Evolutionary conservation across 1,140 invertebrate species (phyloP).

Genomic region (Aphis gossypii): DNA sequence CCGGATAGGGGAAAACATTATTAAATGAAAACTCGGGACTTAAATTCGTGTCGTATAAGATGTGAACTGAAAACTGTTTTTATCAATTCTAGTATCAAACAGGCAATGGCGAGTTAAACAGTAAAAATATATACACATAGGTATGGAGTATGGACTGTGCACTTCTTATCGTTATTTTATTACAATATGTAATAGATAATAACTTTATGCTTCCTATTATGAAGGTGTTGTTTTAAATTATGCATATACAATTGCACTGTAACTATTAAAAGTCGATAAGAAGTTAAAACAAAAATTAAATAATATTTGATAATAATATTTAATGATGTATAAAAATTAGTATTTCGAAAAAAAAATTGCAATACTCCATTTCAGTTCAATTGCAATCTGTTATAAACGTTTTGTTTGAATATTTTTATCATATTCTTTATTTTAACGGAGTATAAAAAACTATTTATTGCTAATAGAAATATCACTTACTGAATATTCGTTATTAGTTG

Average conservation of each 20-base stretch:
- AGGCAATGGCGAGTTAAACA: background rate
- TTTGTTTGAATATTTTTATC: background rate
- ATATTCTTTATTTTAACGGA: background rate
- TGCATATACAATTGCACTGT: background rate
- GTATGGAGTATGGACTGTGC: background rate
- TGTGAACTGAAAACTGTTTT: background rate
- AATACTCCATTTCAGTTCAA: background rate
- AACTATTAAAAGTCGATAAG: background rate
- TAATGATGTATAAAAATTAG: background rate
- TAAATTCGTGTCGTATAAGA: background rate
- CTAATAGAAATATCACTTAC: background rate
- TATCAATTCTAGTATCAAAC: background rate
- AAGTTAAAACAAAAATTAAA: constrained; percentile 10
- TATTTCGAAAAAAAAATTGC: background rate
- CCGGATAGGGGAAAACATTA: background rate
- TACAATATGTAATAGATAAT: background rate
- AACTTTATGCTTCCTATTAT: background rate
- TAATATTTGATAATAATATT: background rate
- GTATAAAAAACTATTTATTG: background rate
- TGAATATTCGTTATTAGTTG: background rate
- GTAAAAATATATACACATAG: background rate
- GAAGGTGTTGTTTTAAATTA: background rate
- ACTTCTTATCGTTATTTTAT: constrained; percentile 28
- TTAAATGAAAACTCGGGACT: background rate
- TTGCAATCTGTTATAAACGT: background rate